Base-by-base conservation (phyloP, 2,888 invertebrate species). In the Megalurothrips usitatus region DNA sequence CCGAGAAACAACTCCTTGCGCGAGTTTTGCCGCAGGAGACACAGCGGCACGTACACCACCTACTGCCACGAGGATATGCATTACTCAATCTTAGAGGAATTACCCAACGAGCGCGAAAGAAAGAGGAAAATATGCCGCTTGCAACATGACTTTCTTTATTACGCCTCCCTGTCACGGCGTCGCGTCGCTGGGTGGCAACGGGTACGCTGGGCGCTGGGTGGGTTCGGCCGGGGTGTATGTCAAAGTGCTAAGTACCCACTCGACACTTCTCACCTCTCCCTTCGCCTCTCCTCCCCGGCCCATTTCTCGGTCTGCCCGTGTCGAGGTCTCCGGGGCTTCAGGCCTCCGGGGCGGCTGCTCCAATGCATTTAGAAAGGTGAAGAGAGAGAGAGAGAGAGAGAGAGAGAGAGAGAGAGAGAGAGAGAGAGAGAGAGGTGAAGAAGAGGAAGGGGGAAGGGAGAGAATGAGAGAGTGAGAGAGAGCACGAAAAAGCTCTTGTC, bases 401-500 rank as follows among this genome's bases (percentile, higher is more conserved):
- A 14, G 14, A 58, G 58, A 6, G 58, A 17, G 58, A 58, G 9
- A 4, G 2, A 8, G 52, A 8, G 52, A 52, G 52, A 52, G 52
- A 2, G 4, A 52, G 52, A 52, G 52, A 58, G 58, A 58, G 58
- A 58, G 11, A 58, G 58, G 17, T 11, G 17, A 17, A 17, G 58
- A 58, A 2, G 10, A 10, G 10, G 52, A 52, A 10, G 10, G 17
- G 17, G 58, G 17, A 17, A 17, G 58, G 2, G 17, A 17, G 17
- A 58, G 58, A 58, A 2, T 14, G 58, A 58, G 58, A 58, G 58
- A 10, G 58, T 1, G 58, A 58, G n/a, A n/a, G 19, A n/a, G n/a
- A n/a, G 23, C 68, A 75, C 68, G 68, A 26, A 26, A 75, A 75
- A 75, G 68, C 68, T 75, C 68, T 75, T 75, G 68, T 75, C 68